phyloP scores from a whole-genome alignment of 2,113 vertebrate species.

The Odontophorus gujanensis region DNA sequence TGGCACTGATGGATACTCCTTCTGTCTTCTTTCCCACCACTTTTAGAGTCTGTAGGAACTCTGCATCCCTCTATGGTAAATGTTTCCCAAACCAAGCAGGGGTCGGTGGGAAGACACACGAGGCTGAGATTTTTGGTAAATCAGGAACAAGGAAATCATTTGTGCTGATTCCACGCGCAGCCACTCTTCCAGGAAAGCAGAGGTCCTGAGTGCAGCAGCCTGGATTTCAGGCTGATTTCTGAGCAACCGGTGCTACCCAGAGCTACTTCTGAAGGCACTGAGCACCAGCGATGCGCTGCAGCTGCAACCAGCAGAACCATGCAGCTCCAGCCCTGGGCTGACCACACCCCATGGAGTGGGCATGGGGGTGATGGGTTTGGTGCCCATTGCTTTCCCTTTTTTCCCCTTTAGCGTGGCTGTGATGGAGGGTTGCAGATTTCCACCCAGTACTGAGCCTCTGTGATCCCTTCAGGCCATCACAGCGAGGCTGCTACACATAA shows the following conservation, averaged over 20 bases:
- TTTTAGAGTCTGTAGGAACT: not conserved
- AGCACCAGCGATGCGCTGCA: not conserved
- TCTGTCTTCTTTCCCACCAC: not conserved
- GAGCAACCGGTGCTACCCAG: not conserved
- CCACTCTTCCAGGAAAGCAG: not conserved
- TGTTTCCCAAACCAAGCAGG: not conserved
- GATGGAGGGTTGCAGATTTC: slow-evolving; percentile 55
- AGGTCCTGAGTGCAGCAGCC: not conserved
- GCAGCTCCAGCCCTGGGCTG: not conserved
- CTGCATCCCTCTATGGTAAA: not conserved
- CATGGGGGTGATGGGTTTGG: no score
- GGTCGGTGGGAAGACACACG: rapidly evolving
- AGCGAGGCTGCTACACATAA: slow-evolving; percentile 56
- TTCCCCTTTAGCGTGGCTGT: slow-evolving; percentile 34
- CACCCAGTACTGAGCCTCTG: slow-evolving; percentile 55
- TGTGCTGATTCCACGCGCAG: not conserved
- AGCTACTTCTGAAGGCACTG: rapidly evolving
- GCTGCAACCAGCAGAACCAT: not conserved
- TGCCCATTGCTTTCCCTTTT: no score
- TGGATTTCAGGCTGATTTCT: not conserved
- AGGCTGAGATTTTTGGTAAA: not conserved
- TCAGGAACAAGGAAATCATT: rapidly evolving
- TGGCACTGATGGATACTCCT: rapidly evolving
- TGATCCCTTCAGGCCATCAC: slow-evolving; percentile 51
- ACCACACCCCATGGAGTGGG: no score